These are phyloP conservation scores for Pseudococcus jackbeardsleyi DNA, from an alignment of 2,888 invertebrate species.

Conservation along the genomic window DNA sequence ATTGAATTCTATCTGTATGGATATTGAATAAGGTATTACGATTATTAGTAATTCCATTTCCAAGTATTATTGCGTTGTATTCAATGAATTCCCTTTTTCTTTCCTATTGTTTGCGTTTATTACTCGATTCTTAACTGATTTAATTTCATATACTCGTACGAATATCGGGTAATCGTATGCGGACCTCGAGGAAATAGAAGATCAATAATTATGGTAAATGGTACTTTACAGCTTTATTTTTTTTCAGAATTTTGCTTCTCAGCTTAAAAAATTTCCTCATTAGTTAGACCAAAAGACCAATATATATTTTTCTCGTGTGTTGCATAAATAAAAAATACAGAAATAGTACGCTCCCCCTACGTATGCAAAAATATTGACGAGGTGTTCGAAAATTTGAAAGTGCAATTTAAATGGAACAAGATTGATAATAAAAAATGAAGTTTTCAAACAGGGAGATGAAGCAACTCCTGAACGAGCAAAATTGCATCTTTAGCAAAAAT, in stretches of 20 bases:
- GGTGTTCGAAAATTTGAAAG: no score
- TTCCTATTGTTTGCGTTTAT: neutral
- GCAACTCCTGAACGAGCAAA: no score
- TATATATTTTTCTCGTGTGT: no score
- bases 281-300: no score
- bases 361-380: no score
- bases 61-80: neutral
- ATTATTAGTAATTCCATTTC: neutral
- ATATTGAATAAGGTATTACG: conserved; percentile 16
- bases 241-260: neutral
- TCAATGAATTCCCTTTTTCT: neutral
- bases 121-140: neutral
- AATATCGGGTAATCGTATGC: neutral
- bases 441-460: no score
- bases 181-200: neutral
- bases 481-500: no score
- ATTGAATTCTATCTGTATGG: neutral
- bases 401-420: no score
- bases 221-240: neutral
- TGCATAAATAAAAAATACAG: no score
- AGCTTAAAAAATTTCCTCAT: neutral
- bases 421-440: no score
- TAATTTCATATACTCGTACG: neutral
- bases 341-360: no score
- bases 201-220: neutral